Conservation (phyloP, 2,113 vertebrate genomes). For the Cyphomyrus discorhynchus region DNA sequence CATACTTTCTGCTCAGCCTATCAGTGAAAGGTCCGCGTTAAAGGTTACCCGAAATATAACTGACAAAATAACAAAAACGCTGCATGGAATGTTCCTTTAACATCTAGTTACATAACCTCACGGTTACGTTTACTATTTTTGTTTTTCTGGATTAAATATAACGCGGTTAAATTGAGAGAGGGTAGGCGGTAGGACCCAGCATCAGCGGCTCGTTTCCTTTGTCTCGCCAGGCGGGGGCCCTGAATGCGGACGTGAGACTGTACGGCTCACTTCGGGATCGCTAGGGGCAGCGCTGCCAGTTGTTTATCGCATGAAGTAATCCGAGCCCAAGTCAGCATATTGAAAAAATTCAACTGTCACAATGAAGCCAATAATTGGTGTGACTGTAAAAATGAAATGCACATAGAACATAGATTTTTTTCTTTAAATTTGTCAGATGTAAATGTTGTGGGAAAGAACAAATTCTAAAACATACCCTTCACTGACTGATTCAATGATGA, state of each 20-base stretch:
- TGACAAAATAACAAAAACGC: background rate
- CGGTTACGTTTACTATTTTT: background rate
- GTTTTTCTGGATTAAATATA: background rate
- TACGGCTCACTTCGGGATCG: background rate
- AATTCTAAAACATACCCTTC: background rate
- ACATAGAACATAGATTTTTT: background rate
- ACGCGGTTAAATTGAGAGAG: background rate
- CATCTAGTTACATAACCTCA: background rate
- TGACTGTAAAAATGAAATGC: background rate
- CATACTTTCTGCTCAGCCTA: background rate
- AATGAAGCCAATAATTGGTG: background rate
- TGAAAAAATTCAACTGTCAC: background rate
- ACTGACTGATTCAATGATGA: background rate
- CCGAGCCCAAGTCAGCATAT: background rate
- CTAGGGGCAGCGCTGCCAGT: background rate
- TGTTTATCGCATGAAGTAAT: background rate
- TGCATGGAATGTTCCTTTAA: background rate
- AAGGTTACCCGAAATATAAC: background rate
- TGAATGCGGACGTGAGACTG: background rate
- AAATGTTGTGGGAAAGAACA: background rate
- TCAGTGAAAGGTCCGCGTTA: background rate
- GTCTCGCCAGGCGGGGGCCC: background rate
- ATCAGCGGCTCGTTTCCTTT: background rate
- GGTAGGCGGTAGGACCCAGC: conserved; percentile 19
- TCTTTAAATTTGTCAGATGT: background rate